These are phyloP conservation scores for Bugulina stolonifera DNA, from an alignment of 2,888 invertebrate species.

Conservation along the genomic window DNA sequence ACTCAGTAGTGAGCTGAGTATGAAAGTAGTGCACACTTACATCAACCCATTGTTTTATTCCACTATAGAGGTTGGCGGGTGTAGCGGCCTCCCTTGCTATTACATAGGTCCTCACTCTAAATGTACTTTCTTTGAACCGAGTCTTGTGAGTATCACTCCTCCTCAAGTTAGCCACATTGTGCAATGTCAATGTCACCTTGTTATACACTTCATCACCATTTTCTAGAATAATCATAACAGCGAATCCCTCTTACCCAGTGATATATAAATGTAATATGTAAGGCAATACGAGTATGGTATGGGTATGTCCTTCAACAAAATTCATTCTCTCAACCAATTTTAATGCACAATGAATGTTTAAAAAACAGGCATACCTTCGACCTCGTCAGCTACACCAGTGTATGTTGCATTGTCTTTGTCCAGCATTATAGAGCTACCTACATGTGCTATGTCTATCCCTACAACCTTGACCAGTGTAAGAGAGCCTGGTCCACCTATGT, in stretches of 20 bases:
- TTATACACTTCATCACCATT: slow-evolving; percentile 13
- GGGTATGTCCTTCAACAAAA: no score
- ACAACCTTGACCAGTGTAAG: background rate
- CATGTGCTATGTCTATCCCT: background rate
- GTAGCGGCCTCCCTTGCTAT: background rate
- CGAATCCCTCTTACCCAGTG: no score
- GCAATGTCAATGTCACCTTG: background rate
- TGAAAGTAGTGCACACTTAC: background rate
- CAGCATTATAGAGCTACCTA: background rate
- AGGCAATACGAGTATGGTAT: no score
- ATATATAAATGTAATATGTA: no score
- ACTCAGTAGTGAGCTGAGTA: no score
- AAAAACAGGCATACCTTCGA: background rate
- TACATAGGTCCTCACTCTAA: slow-evolving; percentile 1
- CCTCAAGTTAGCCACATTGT: background rate
- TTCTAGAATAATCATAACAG: no score
- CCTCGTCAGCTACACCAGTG: background rate
- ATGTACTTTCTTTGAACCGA: background rate
- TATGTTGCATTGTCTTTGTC: background rate
- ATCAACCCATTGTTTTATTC: background rate
- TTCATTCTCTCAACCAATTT: no score
- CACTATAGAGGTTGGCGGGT: background rate
- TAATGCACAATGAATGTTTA: no score
- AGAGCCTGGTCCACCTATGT: background rate
- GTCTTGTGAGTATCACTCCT: background rate